Evolutionary conservation across 2,888 invertebrate species (phyloP).

Genomic region (Aporophyla nigra): DNA sequence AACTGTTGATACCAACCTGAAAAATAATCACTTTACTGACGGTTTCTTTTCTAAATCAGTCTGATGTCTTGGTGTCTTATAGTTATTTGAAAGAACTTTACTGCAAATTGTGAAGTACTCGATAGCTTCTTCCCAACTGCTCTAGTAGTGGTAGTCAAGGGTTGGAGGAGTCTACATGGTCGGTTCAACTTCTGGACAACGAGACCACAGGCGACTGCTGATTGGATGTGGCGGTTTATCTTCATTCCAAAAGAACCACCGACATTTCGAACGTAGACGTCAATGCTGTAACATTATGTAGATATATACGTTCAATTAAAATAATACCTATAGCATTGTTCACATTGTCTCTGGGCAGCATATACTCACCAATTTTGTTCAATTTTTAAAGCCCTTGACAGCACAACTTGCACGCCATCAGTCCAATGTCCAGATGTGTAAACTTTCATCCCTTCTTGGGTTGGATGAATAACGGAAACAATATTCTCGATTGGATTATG

Average conservation of each 20-base stretch:
- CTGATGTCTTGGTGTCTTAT: too few species aligned
- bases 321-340: too few species aligned
- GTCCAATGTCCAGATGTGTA: conserved; percentile 91
- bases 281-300: conserved; percentile 87
- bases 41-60: too few species aligned
- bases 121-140: conserved; percentile 88
- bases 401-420: conserved; percentile 88
- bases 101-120: conserved; percentile 84
- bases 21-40: conserved; percentile 1
- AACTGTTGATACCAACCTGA: conserved; percentile 77
- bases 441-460: conserved; percentile 93
- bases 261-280: conserved; percentile 83
- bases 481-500: conserved; percentile 94
- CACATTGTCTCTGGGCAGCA: too few species aligned
- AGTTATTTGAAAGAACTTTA: conserved; percentile 35
- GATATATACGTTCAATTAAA: too few species aligned
- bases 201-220: conserved; percentile 92
- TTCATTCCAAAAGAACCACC: conserved; percentile 92
- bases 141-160: conserved; percentile 91
- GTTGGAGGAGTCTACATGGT: conserved; percentile 92
- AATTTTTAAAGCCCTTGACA: conserved; percentile 88
- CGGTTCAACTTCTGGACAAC: conserved; percentile 90
- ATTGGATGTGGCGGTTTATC: conserved; percentile 89
- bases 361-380: conserved; percentile 89
- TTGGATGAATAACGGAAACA: conserved; percentile 91